Base-by-base conservation (phyloP, 2,888 invertebrate genomes). In the Heliconius sara region DNA sequence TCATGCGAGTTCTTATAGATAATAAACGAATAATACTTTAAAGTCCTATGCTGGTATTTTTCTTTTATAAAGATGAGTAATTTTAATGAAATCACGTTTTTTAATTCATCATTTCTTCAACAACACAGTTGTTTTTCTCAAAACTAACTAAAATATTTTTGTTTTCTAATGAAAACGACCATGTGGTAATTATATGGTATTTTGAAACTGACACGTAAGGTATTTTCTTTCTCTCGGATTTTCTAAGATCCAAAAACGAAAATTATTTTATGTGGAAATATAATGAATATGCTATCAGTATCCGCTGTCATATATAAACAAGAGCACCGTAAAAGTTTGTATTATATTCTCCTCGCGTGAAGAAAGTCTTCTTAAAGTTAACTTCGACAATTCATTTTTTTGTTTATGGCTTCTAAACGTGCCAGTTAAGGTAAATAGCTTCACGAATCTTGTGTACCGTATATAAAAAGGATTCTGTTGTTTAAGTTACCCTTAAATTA, bases 1-100 rank as follows among this genome's bases (percentile, higher is more conserved):
- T 85, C 81, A 84, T 84, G 85, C 81, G 82, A 79, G 80, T 82
- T 63, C 83, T 78, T 82, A 22, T 43, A 78, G 80, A 80, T 76
- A 82, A 74, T 76, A 71, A 74, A 79, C 76, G 75, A 80, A 79
- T 77, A 77, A 76, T 76, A 79, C 73, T 81, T 81, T 83, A 76
- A 79, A 78, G 76, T 77, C 70, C 57, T 79, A 68, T 79, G 43
- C 63, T 39, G 63, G 63, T 72, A 22, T 63, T 60, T 43, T 77
- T 43, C 27, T 57, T 68, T 74, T 60, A 72, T 72, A 30, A 52
- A 30, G 71, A 27, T 5, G 52, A 52, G 22, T 5, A 2, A 34
- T 30, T 66, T 66, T 19, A 66, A 30, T 34, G 30, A 66, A 34
- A 4, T 67, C 34, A 12, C 12, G 52, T 70, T 25, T 57, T 57